A percentile compares a stretch with the other conserved stretches of the same genome.
Evolutionary conservation across 1,140 invertebrate species (phyloP).

Genomic region (Eumeta japonica): DNA sequence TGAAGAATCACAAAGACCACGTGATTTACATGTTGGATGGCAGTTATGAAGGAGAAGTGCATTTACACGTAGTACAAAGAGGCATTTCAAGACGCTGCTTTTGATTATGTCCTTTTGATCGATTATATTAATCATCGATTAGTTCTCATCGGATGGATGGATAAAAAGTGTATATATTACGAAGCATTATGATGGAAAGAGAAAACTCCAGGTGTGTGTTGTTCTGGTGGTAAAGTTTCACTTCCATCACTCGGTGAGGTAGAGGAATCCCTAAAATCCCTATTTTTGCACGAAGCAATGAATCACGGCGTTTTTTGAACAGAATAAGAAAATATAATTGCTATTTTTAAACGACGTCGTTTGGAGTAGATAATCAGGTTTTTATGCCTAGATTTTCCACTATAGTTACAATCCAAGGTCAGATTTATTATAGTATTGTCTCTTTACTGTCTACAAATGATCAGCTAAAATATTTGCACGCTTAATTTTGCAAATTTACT

Average conservation of each 20-base stretch:
- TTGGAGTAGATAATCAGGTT: constrained; percentile 27
- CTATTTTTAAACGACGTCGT: constrained; percentile 43
- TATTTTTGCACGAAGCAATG: constrained; percentile 12
- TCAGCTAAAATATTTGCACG: constrained; percentile 26
- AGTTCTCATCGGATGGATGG: constrained; percentile 20
- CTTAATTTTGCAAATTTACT: constrained; percentile 40
- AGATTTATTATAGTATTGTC: constrained; percentile 41
- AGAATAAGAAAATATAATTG: constrained; percentile 29
- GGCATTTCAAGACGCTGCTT: constrained; percentile 15
- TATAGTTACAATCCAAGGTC: constrained; percentile 47
- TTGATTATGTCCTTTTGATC: no score
- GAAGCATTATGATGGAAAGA: no score
- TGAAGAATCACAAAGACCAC: constrained; percentile 12
- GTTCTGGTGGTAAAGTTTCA: no score
- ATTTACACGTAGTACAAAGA: constrained; percentile 13
- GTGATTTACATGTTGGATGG: constrained; percentile 10
- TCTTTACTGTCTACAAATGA: constrained; percentile 25
- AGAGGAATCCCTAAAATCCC: no score
- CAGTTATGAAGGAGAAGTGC: constrained; percentile 11
- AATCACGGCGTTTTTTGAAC: constrained; percentile 37
- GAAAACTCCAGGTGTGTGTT: constrained; percentile 26
- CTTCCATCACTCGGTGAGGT: no score
- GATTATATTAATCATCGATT: constrained; percentile 14
- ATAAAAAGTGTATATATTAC: constrained; percentile 19
- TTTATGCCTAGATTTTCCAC: constrained; percentile 23